phyloP scores from a whole-genome alignment of 2,797 vertebrate genomes.

The Cynodonichthys magdalenae region DNA sequence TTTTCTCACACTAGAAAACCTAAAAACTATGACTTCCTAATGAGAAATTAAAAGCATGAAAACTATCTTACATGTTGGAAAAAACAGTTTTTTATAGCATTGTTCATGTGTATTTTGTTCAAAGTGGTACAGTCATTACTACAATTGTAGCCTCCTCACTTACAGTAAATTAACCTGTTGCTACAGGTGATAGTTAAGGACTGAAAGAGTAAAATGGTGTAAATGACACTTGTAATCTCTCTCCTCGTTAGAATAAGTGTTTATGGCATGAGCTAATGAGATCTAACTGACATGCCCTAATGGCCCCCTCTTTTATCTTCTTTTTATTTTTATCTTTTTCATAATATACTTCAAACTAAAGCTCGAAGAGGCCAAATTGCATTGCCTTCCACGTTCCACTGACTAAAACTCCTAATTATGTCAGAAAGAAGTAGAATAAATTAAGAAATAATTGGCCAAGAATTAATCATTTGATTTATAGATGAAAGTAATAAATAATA shows the following conservation, averaged over 20 bases:
- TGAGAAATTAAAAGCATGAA: too few relatives aligned
- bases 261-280: conserved; percentile 4
- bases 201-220: conserved; percentile 7
- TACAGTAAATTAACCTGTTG: not conserved
- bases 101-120: not conserved
- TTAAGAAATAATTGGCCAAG: conserved; percentile 7
- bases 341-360: not conserved
- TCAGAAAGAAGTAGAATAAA: not conserved
- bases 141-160: not conserved
- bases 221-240: conserved; percentile 19
- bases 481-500: conserved; percentile 31
- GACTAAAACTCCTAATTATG: not conserved
- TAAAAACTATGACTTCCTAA: too few relatives aligned
- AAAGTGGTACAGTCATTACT: not conserved
- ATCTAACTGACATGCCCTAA: conserved; percentile 2
- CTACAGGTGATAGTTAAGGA: conserved; percentile 15
- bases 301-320: not conserved
- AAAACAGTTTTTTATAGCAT: too few relatives aligned
- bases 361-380: not conserved
- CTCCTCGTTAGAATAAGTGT: not conserved
- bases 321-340: conserved; percentile 2
- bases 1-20: too few relatives aligned
- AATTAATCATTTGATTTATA: conserved; percentile 21
- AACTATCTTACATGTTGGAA: too few relatives aligned
- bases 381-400: not conserved